Conservation (phyloP, 1,140 invertebrate species). For the Caenorhabditis remanei region DNA sequence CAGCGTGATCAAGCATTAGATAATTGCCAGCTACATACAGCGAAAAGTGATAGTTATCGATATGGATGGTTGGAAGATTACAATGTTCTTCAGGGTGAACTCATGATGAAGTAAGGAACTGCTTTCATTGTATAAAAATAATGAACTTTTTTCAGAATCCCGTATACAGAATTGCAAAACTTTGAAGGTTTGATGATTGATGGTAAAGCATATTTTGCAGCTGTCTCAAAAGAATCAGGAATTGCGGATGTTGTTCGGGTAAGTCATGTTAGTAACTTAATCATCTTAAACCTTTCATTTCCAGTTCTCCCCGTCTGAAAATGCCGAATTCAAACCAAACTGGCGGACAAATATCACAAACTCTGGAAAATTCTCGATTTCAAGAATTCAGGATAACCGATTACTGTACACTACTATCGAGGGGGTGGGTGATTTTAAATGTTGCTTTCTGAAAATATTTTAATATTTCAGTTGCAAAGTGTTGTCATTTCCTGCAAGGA, state of each 20-base stretch:
- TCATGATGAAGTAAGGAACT: neutral
- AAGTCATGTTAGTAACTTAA: neutral
- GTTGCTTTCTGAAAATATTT: no score
- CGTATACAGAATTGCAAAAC: neutral
- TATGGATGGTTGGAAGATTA: constrained; percentile 58
- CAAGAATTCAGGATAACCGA: neutral
- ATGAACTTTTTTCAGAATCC: neutral
- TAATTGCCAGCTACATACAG: constrained; percentile 46
- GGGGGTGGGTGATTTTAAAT: neutral
- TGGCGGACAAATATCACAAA: constrained; percentile 4
- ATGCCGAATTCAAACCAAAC: neutral
- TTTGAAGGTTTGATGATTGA: neutral
- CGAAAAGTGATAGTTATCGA: constrained; percentile 17
- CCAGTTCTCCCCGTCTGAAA: constrained; percentile 15
- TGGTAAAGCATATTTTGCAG: constrained; percentile 11
- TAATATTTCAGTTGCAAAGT: constrained; percentile 13
- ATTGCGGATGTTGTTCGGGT: neutral
- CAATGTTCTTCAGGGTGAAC: constrained; percentile 33
- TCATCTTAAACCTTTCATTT: neutral
- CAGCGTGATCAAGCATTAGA: neutral
- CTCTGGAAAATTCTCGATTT: constrained; percentile 9
- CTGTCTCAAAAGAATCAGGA: neutral
- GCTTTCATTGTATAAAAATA: neutral
- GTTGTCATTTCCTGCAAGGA: constrained; percentile 24
- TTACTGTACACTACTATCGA: constrained; percentile 5